These are phyloP conservation scores for Ispidina picta DNA, from an alignment of 2,797 vertebrate species.

Conservation along the genomic window DNA sequence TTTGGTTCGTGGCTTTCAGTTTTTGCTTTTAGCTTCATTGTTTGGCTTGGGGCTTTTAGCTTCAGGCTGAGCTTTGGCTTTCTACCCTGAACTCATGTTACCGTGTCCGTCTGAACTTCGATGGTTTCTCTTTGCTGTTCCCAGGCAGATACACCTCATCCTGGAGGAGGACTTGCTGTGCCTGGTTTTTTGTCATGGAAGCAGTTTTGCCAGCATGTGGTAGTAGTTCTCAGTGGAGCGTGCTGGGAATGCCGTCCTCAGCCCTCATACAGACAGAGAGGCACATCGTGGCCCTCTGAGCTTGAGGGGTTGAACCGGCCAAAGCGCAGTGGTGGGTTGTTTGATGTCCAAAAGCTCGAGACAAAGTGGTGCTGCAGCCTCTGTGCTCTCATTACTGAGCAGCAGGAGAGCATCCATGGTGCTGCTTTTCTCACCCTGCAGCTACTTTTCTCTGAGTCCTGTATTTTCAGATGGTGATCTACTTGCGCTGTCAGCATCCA, in stretches of 20 bases:
- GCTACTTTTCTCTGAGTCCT: background rate
- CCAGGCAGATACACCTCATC: background rate
- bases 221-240: fast-evolving
- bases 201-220: background rate
- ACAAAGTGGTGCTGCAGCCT: background rate
- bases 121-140: background rate
- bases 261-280: background rate
- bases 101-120: too few relatives aligned
- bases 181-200: background rate
- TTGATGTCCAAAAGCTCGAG: background rate
- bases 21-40: too few relatives aligned
- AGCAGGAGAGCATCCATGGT: background rate
- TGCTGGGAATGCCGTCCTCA: fast-evolving
- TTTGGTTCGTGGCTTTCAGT: too few relatives aligned
- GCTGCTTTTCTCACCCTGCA: fast-evolving
- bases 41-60: too few relatives aligned
- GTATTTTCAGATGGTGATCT: background rate
- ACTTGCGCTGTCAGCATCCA: background rate
- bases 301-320: fast-evolving
- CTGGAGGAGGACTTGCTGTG: background rate
- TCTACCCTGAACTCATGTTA: too few relatives aligned
- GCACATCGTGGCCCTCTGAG: background rate
- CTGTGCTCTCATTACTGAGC: background rate
- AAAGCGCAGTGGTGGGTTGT: fast-evolving
- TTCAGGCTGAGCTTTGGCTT: too few relatives aligned